Evolutionary conservation across 2,888 invertebrate genomes (phyloP).

Genomic region (Agrotis exclamationis): DNA sequence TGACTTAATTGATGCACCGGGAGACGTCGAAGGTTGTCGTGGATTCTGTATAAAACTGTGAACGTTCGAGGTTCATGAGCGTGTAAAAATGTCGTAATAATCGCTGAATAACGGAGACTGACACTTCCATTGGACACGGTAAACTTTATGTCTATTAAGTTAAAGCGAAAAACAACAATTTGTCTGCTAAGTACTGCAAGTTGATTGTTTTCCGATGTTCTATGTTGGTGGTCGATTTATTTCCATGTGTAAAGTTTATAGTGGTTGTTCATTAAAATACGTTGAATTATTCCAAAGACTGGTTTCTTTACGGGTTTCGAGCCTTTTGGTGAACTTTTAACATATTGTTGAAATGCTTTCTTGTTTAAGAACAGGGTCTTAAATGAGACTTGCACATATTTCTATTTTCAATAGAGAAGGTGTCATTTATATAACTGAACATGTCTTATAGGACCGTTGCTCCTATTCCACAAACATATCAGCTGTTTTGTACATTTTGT

Average conservation of each 20-base stretch:
- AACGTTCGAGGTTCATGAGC: slow-evolving; percentile 25
- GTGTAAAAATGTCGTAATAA: slow-evolving; percentile 40
- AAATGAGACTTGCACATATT: neutral
- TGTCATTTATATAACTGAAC: neutral
- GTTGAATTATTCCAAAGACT: slow-evolving; percentile 4
- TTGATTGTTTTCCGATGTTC: neutral
- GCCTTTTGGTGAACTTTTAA: neutral
- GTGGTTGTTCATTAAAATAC: neutral
- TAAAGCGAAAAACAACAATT: slow-evolving; percentile 25
- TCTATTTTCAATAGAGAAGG: neutral
- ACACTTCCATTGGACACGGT: slow-evolving; percentile 3
- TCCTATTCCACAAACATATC: neutral
- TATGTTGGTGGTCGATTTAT: slow-evolving; percentile 12
- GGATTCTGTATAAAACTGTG: slow-evolving; percentile 46
- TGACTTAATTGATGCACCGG: slow-evolving; percentile 65
- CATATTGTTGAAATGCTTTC: neutral
- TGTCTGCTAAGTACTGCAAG: neutral
- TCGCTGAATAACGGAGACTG: slow-evolving; percentile 12
- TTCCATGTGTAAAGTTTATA: slow-evolving; percentile 18
- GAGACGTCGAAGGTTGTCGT: slow-evolving; percentile 59
- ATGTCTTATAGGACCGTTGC: neutral
- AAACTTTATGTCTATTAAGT: slow-evolving; percentile 3
- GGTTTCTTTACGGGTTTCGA: neutral
- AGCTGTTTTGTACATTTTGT: no score
- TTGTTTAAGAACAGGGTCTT: neutral